Evolutionary conservation across 2,888 invertebrate genomes (phyloP), one percentile per base, ranked within the genome.

Genomic region (Punctoribates punctum): DNA sequence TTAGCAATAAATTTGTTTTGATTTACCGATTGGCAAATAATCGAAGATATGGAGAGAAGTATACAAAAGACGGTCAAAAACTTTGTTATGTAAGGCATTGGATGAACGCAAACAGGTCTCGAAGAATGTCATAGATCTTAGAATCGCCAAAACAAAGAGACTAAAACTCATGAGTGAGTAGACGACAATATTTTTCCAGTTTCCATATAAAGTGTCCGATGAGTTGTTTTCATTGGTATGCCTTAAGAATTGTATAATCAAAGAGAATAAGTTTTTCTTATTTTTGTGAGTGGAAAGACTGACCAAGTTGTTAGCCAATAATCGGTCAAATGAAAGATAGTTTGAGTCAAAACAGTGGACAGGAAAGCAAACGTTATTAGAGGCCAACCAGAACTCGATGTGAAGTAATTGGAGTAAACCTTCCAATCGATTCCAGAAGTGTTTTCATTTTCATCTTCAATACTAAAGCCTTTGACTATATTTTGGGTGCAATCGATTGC

Each of bases 361-460:
- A 86, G 46, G 4, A 87, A 83, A 11, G 89, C 82, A 0, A 88
- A 38, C 0, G 85, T 74, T 82, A 89, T 85, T 0, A 86, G 85
- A 65, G 85, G 80, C 1, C 84, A 83, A 51, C 86, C 86, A 0
- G 87, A 88, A 0, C 89, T 89, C 46, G 88, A 87, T 75, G 83
- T 84, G 60, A 89, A 87, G 81, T 88, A 90, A 0, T 87, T 81
- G 73, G 79, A 75, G 77, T 83, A 84, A 17, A 82, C 79, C n/a
- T 74, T 77, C 27, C 80, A 54, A 8, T 81, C 79, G 1, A 83
- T 81, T 15, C 81, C 81, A 23, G 15, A 23, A 0, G 70, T 25
- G 17, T 72, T 15, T 38, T 72, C 29, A n/a, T 48, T 23, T 3
- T 38, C 17, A 15, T 72, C 48, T 38, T 42, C 42, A 42, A 42